Percentiles rank a stretch among this genome's conserved stretches.
Conservation (phyloP, 2,113 vertebrate genomes). For the Epinephelus fuscoguttatus region DNA sequence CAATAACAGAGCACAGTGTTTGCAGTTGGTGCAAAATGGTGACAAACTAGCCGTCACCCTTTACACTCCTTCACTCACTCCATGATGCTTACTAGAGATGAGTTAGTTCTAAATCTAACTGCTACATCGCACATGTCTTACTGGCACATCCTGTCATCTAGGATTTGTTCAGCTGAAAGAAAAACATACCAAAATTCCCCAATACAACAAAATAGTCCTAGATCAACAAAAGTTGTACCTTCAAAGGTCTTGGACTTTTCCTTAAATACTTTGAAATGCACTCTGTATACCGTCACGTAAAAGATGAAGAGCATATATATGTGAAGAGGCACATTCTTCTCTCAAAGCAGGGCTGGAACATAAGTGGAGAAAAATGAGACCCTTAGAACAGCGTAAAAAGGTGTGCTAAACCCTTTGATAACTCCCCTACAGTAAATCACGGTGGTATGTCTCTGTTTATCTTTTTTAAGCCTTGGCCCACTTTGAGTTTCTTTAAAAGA, state of each 20-base stretch:
- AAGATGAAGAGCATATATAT: not conserved
- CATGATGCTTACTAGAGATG: not conserved
- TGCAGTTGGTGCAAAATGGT: not conserved
- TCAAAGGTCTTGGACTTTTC: not conserved
- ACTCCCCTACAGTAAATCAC: constrained; percentile 16
- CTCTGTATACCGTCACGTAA: not conserved
- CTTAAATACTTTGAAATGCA: not conserved
- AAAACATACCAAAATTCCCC: not conserved
- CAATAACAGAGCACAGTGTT: not conserved
- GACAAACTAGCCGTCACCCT: not conserved
- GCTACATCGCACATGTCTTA: not conserved
- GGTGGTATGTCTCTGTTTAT: constrained; percentile 35
- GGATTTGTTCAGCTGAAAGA: not conserved
- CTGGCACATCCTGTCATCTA: not conserved
- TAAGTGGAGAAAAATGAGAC: not conserved
- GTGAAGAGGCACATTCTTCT: not conserved
- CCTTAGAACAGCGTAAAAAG: not conserved
- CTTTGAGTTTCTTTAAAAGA: constrained; percentile 43
- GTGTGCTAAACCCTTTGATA: constrained; percentile 14
- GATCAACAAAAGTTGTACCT: not conserved
- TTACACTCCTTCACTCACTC: too few species aligned
- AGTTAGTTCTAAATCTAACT: not conserved
- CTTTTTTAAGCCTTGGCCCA: constrained; percentile 53
- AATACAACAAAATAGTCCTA: not conserved
- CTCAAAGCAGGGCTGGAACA: not conserved